Evolutionary conservation across 1,140 invertebrate genomes (phyloP).

Genomic region (Aphelinus certus): DNA sequence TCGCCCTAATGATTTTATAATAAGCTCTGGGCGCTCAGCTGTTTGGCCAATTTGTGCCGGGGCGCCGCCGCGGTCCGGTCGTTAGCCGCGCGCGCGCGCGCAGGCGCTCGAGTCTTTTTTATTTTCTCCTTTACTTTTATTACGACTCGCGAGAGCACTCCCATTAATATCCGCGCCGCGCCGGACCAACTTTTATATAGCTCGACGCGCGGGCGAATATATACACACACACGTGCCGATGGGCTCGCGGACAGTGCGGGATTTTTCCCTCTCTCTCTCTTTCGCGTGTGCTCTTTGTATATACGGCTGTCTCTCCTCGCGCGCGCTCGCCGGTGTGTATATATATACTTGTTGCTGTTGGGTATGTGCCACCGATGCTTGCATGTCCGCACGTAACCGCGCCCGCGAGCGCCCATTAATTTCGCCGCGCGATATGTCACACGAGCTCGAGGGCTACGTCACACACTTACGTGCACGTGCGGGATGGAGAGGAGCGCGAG

Average conservation of each 20-base stretch:
- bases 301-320: too few relatives aligned
- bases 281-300: neutral
- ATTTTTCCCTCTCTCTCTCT: neutral
- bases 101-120: too few relatives aligned
- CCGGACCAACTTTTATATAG: neutral
- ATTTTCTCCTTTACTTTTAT: neutral
- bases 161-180: slow-evolving; percentile 24
- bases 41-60: slow-evolving; percentile 46
- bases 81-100: slow-evolving; percentile 36
- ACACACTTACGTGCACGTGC: neutral
- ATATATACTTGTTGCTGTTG: slow-evolving; percentile 1
- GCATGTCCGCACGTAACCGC: slow-evolving; percentile 21
- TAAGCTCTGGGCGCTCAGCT: slow-evolving; percentile 48
- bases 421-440: slow-evolving; percentile 22
- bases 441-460: neutral
- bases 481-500: neutral
- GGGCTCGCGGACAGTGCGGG: neutral
- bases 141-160: slow-evolving; percentile 8
- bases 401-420: slow-evolving; percentile 23
- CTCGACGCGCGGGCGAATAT: neutral
- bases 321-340: too few relatives aligned
- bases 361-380: neutral
- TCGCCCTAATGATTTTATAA: slow-evolving; percentile 54
- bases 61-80: slow-evolving; percentile 21
- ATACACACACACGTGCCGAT: neutral